phyloP scores from a whole-genome alignment of 2,888 invertebrate species.

The Yponomeuta plumbellus region DNA sequence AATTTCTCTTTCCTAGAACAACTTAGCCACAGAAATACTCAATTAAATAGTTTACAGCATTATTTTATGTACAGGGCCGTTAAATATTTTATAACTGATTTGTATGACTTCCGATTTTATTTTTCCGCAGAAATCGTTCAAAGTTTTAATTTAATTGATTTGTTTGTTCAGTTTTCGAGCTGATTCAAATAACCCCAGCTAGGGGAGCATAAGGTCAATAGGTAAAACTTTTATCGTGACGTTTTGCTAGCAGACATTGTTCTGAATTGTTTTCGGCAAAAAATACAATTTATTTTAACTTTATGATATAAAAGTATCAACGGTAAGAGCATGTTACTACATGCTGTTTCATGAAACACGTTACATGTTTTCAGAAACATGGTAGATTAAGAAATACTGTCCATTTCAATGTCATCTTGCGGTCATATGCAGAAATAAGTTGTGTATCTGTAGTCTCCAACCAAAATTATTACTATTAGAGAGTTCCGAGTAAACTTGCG shows the following conservation, averaged over 20 bases:
- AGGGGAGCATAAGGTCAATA: too few relatives aligned
- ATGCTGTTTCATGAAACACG: too few relatives aligned
- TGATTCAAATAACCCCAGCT: background rate
- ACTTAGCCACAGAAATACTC: background rate
- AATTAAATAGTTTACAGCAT: background rate
- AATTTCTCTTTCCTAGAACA: background rate
- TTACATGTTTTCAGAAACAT: too few relatives aligned
- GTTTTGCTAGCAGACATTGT: too few relatives aligned
- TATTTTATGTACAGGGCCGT: background rate
- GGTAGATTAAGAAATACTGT: background rate
- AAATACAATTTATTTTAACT: too few relatives aligned
- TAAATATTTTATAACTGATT: background rate
- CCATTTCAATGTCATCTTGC: background rate
- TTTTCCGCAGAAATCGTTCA: background rate
- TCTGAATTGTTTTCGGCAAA: too few relatives aligned
- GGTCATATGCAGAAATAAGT: background rate
- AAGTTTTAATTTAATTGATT: background rate
- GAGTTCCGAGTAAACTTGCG: slow-evolving; percentile 24
- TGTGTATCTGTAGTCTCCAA: background rate
- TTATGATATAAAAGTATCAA: too few relatives aligned
- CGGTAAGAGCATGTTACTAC: too few relatives aligned
- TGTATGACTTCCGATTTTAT: too few relatives aligned
- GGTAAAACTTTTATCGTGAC: too few relatives aligned
- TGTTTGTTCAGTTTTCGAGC: background rate
- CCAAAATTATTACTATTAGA: background rate